Evolutionary conservation across 2,113 vertebrate species (phyloP).

Genomic region (Pelodiscus sinensis): DNA sequence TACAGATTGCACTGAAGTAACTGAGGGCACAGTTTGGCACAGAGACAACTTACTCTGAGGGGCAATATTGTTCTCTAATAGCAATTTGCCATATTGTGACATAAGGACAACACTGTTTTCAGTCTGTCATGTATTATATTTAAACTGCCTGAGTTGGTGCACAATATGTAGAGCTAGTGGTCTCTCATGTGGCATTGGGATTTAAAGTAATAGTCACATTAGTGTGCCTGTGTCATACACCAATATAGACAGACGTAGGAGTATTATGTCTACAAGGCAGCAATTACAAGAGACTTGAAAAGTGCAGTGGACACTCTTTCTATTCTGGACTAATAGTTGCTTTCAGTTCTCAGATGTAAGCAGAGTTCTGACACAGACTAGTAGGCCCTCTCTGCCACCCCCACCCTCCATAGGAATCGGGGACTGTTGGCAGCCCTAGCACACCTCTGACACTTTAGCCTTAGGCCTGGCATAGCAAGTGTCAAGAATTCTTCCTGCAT

Average conservation of each 20-base stretch:
- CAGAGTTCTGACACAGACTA: not conserved
- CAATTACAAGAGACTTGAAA: not conserved
- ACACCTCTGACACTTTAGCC: not conserved
- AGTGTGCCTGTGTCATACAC: not conserved
- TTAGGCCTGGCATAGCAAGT: not conserved
- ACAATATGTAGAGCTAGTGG: not conserved
- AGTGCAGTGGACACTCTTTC: not conserved
- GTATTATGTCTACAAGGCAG: not conserved
- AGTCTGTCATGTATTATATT: not conserved
- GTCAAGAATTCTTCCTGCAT: not conserved
- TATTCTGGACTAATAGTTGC: not conserved
- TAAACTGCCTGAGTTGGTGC: not conserved
- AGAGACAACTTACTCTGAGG: not conserved
- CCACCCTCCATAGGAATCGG: no score
- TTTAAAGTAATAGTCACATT: not conserved
- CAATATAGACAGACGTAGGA: not conserved
- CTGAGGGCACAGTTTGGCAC: slow-evolving; percentile 8
- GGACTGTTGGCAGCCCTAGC: not conserved
- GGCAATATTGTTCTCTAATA: not conserved
- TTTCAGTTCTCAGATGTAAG: not conserved
- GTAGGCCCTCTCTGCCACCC: no score
- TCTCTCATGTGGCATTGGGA: not conserved
- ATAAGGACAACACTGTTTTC: slow-evolving; percentile 30
- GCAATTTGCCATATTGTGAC: slow-evolving; percentile 21
- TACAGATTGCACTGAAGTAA: not conserved